phyloP scores from a whole-genome alignment of 2,888 invertebrate species.

The Melanophora roralis region DNA sequence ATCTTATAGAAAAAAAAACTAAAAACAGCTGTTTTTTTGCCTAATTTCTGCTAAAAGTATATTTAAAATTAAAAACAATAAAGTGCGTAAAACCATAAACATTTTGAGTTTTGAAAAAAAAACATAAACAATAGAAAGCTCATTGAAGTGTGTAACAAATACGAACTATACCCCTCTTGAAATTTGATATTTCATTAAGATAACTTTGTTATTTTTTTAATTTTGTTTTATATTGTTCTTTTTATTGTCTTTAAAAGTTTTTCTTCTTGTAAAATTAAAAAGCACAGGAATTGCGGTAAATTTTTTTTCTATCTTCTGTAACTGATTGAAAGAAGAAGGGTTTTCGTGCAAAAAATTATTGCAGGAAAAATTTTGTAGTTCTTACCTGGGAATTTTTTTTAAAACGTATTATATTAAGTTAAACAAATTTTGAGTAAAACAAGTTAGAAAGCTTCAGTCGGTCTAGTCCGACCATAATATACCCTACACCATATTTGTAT shows the following conservation, averaged over 20 bases:
- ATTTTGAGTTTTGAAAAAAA: neutral
- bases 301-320: slow-evolving; percentile 1
- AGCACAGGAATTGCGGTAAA: neutral
- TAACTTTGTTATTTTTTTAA: neutral
- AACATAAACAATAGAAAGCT: neutral
- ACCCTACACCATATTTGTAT: too few relatives aligned
- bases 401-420: too few relatives aligned
- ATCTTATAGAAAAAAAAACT: too few relatives aligned
- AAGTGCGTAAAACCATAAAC: neutral
- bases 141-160: neutral
- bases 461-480: too few relatives aligned
- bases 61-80: too few relatives aligned
- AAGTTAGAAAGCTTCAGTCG: too few relatives aligned
- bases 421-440: too few relatives aligned
- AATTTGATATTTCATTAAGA: slow-evolving; percentile 39
- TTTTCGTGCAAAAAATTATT: too few relatives aligned
- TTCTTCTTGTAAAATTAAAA: slow-evolving; percentile 22
- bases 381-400: too few relatives aligned
- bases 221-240: neutral
- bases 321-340: neutral
- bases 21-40: neutral
- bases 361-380: too few relatives aligned
- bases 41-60: too few relatives aligned
- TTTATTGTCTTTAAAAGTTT: neutral
- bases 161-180: slow-evolving; percentile 2